Percentiles rank a stretch among this genome's conserved stretches.
These are phyloP conservation scores for Pantelozetes paolii DNA, from an alignment of 2,888 invertebrate genomes.

Conservation along the genomic window DNA sequence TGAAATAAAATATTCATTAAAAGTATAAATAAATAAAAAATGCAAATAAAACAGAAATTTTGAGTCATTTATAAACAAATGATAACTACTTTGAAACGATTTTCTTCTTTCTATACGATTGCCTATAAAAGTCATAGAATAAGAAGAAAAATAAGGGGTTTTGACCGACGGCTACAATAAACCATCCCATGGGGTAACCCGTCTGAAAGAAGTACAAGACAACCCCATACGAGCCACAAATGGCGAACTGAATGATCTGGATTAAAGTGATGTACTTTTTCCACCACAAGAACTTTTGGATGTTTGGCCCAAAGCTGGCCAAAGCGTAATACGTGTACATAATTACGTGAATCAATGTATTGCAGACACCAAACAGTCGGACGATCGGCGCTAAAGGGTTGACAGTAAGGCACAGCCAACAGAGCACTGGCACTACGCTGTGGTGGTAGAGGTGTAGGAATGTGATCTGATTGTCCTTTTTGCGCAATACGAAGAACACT, in stretches of 20 bases:
- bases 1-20: too few species aligned
- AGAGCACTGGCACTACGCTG: conserved; percentile 42
- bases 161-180: conserved; percentile 39
- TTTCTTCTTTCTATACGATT: conserved; percentile 29
- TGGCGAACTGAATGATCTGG: conserved; percentile 37
- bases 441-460: conserved; percentile 47
- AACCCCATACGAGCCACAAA: conserved; percentile 41
- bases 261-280: conserved; percentile 38
- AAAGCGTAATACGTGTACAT: conserved; percentile 40
- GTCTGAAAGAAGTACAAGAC: conserved; percentile 36
- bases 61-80: too few species aligned
- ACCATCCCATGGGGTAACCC: conserved; percentile 41
- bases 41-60: too few species aligned
- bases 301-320: conserved; percentile 35
- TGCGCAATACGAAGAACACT: conserved; percentile 46
- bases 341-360: conserved; percentile 16
- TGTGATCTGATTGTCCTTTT: conserved; percentile 45
- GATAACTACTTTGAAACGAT: neutral
- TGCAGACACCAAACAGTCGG: neutral
- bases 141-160: conserved; percentile 40
- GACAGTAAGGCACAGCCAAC: conserved; percentile 4
- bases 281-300: conserved; percentile 42
- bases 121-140: conserved; percentile 40
- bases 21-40: too few species aligned
- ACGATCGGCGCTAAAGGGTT: conserved; percentile 2